Percentiles rank a stretch among this genome's conserved stretches.
Evolutionary conservation across 2,888 invertebrate genomes (phyloP).

Genomic region (Timandra comae): DNA sequence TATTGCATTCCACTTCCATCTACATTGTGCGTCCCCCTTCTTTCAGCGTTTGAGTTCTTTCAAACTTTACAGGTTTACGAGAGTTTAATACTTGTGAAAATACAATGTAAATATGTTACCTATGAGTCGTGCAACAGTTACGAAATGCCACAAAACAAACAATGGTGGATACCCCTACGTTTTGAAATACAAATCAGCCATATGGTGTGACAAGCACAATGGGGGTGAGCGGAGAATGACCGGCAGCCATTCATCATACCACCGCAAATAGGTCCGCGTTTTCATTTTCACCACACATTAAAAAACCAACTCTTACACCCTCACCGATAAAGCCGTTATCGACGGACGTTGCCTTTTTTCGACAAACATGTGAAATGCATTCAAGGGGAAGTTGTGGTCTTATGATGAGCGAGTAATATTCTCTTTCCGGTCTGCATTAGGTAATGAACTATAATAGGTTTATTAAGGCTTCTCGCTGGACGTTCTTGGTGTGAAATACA

Average conservation of each 20-base stretch:
- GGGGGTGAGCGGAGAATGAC: constrained; percentile 56
- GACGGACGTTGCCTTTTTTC: constrained; percentile 39
- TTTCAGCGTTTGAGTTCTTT: constrained; percentile 33
- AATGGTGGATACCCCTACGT: constrained; percentile 35
- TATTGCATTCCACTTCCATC: constrained; percentile 57
- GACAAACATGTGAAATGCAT: constrained; percentile 54
- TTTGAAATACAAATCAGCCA: constrained; percentile 50
- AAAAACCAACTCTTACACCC: constrained; percentile 39
- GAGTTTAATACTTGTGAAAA: constrained; percentile 26
- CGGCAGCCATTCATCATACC: constrained; percentile 57
- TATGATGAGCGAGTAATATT: constrained; percentile 70
- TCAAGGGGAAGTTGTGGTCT: constrained; percentile 63
- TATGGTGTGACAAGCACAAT: constrained; percentile 60
- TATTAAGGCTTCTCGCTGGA: constrained; percentile 52
- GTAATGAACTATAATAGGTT: constrained; percentile 71
- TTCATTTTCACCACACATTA: constrained; percentile 47
- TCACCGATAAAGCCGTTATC: constrained; percentile 52
- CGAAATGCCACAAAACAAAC: constrained; percentile 51
- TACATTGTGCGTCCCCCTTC: constrained; percentile 50
- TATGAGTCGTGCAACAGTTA: constrained; percentile 6
- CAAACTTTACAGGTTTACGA: constrained; percentile 27
- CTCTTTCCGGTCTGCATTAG: constrained; percentile 66
- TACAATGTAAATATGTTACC: constrained; percentile 6
- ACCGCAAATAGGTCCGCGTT: constrained; percentile 48
- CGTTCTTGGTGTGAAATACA: constrained; percentile 57